Evolutionary conservation across 2,888 invertebrate species (phyloP).

Genomic region (Caenorhabditis virilis): DNA sequence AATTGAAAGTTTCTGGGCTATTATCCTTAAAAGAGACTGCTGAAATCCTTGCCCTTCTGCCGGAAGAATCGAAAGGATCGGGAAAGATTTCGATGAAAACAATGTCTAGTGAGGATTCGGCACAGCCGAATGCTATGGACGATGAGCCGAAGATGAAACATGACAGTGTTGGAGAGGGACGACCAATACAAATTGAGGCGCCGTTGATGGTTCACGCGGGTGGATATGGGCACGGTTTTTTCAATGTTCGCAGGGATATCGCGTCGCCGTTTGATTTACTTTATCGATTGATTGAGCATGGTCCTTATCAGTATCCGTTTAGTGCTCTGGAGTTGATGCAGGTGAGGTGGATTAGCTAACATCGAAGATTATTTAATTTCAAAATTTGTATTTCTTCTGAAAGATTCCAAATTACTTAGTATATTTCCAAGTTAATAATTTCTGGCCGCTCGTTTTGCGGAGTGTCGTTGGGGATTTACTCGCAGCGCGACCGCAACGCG

Average conservation of each 20-base stretch:
- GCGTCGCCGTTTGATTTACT: conserved; percentile 28
- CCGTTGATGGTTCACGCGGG: not conserved
- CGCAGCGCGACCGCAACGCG: no score
- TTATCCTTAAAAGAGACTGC: conserved; percentile 17
- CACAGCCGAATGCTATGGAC: not conserved
- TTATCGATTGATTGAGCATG: conserved; percentile 47
- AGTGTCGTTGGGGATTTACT: no score
- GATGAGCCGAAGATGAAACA: not conserved
- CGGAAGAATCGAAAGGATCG: conserved; percentile 9
- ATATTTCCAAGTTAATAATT: no score
- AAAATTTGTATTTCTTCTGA: no score
- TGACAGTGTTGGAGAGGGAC: not conserved
- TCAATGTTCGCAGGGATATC: not conserved
- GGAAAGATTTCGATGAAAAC: conserved; percentile 8
- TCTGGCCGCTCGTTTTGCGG: no score
- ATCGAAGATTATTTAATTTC: no score
- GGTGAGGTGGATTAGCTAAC: no score
- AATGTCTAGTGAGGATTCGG: conserved; percentile 10
- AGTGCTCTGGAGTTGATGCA: conserved; percentile 38
- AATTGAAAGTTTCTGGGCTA: conserved; percentile 14
- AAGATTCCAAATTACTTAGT: no score
- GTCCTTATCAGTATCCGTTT: conserved; percentile 46
- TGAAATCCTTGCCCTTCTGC: conserved; percentile 10
- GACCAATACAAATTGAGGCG: not conserved
- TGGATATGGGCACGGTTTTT: conserved; percentile 1